A percentile compares a stretch with the other conserved stretches of the same genome.
These are phyloP conservation scores for Platysteira castanea DNA, from an alignment of 2,113 vertebrate species.

Conservation along the genomic window DNA sequence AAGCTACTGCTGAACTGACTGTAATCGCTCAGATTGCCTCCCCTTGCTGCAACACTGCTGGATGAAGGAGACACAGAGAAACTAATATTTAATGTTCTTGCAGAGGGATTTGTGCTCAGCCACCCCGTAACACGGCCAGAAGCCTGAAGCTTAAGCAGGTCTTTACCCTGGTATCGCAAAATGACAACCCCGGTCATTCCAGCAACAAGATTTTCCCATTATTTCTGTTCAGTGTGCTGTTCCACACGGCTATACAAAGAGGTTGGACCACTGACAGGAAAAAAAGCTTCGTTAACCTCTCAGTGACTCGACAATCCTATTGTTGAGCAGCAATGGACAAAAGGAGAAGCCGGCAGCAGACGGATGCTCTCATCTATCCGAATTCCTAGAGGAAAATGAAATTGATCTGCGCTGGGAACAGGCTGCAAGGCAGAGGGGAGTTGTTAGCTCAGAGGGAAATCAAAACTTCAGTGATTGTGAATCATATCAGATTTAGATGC, in stretches of 20 bases:
- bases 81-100: background rate
- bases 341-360: background rate
- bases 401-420: background rate
- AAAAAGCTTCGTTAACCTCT: slow-evolving; percentile 43
- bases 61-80: background rate
- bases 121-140: rapidly evolving
- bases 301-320: background rate
- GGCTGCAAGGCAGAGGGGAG: background rate
- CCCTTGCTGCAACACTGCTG: background rate
- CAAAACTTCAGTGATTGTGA: background rate
- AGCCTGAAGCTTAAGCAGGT: background rate
- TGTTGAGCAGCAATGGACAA: background rate
- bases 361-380: background rate
- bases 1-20: background rate
- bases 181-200: background rate
- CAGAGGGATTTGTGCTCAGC: background rate
- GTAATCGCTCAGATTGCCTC: rapidly evolving
- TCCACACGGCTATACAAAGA: slow-evolving; percentile 9
- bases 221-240: slow-evolving; percentile 45
- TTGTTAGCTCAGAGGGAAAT: background rate
- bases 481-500: background rate
- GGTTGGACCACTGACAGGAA: slow-evolving; percentile 17
- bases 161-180: background rate
- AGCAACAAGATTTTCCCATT: slow-evolving; percentile 29
- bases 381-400: background rate